These are phyloP conservation scores for Papilio aristodemus DNA, from an alignment of 1,140 invertebrate genomes.

Conservation along the genomic window DNA sequence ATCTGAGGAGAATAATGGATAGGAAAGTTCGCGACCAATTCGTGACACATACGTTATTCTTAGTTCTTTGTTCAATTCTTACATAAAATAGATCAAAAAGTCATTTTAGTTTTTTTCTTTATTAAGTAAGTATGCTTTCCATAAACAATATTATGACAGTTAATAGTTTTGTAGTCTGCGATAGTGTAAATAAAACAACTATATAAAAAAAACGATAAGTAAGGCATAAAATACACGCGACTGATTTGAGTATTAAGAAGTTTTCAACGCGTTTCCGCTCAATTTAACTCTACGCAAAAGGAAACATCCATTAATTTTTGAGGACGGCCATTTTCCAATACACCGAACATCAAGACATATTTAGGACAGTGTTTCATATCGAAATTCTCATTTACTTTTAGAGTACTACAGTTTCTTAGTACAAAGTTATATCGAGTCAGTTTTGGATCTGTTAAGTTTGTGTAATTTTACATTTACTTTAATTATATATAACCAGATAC, in stretches of 20 bases:
- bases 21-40: slow-evolving; percentile 63
- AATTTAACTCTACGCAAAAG: slow-evolving; percentile 75
- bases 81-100: slow-evolving; percentile 5
- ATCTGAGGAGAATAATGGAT: slow-evolving; percentile 59
- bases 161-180: background rate
- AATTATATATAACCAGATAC: slow-evolving; percentile 69
- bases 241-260: slow-evolving; percentile 39
- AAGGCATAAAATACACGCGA: slow-evolving; percentile 38
- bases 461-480: slow-evolving; percentile 34
- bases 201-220: slow-evolving; percentile 23
- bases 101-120: too few species aligned
- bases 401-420: background rate
- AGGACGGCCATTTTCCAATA: slow-evolving; percentile 72
- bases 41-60: slow-evolving; percentile 67
- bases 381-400: background rate
- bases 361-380: slow-evolving; percentile 47
- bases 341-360: slow-evolving; percentile 58
- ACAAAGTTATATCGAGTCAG: slow-evolving; percentile 5
- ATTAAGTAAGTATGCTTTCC: too few species aligned
- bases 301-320: slow-evolving; percentile 77
- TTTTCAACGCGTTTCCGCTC: slow-evolving; percentile 58
- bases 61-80: slow-evolving; percentile 54
- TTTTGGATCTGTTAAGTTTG: background rate
- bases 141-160: background rate
- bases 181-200: slow-evolving; percentile 6